These are phyloP conservation scores for Physeter macrocephalus DNA, from an alignment of 2,113 vertebrate species.

Conservation along the genomic window DNA sequence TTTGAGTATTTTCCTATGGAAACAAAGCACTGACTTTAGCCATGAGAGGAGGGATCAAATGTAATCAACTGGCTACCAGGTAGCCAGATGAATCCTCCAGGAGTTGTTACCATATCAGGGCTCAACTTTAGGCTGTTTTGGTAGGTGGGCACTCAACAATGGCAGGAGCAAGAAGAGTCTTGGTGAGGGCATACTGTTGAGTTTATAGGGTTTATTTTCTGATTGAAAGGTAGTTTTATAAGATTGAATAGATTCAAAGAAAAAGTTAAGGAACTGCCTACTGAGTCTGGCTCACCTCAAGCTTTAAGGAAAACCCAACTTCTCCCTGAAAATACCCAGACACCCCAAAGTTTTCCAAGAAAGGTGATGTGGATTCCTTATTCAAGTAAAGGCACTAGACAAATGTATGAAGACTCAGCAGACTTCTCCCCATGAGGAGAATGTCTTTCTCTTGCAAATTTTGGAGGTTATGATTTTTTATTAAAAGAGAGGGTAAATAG, in stretches of 20 bases:
- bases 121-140: background rate
- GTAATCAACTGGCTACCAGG: background rate
- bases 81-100: background rate
- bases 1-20: background rate
- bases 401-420: background rate
- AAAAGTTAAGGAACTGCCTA: background rate
- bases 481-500: background rate
- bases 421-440: background rate
- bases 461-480: background rate
- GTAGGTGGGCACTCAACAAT: background rate
- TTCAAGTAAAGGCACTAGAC: background rate
- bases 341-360: background rate
- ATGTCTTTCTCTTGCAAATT: constrained; percentile 10
- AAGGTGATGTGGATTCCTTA: background rate
- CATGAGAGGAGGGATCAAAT: background rate
- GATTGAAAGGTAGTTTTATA: background rate
- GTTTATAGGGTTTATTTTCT: background rate
- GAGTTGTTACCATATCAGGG: background rate
- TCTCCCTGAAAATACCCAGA: background rate
- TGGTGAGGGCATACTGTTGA: background rate
- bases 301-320: background rate
- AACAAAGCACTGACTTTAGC: background rate
- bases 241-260: background rate
- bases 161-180: background rate
- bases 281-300: background rate